Evolutionary conservation across 2,113 vertebrate species (phyloP), one percentile per base, ranked within the genome.

Genomic region (Gnathonemus echidnorhynchus): DNA sequence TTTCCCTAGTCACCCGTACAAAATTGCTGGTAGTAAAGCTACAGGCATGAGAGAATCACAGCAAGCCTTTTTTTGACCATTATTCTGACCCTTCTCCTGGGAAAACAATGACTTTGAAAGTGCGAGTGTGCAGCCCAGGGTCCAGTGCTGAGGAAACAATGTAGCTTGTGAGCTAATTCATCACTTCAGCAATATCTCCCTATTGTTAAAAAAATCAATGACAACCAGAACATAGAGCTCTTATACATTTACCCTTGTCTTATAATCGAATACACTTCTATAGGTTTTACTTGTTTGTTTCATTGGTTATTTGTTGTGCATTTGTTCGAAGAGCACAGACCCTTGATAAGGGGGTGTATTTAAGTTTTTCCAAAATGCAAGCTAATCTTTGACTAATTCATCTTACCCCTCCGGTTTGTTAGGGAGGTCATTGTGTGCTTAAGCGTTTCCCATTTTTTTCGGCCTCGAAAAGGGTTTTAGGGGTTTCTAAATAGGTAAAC

Each of bases 51-150:
- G 93, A 93, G 93, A 94, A 90, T 88, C 83, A n/a, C 83, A 45
- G 42, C 91, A 88, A 92, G 92, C 92, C 93, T 94, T 46, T 53
- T 93, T 93, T 10, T 95, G 93, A 94, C 94, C 95, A 94, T 93
- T 92, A 92, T 91, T 92, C 92, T 92, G 92, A 94, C 92, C 93
- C 93, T 89, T 93, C 94, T 93, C 94, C 88, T 86, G 95, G 94
- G 95, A 94, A 87, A 94, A 93, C 93, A 92, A 94, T 95, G 95
- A 95, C 94, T 95, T 95, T 95, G 95, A 95, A 92, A 94, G 90
- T 90, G 89, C 90, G 91, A 92, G 58, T 66, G 86, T 74, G 52
- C 31, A 24, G 86, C 39, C 46, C 70, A 52, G 87, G 88, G 39
- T 87, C 70, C 52, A 52, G 87, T 87, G 85, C n/a, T 53, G 87